These are phyloP conservation scores for Girardinus metallicus DNA, from an alignment of 2,797 vertebrate species.

Conservation along the genomic window DNA sequence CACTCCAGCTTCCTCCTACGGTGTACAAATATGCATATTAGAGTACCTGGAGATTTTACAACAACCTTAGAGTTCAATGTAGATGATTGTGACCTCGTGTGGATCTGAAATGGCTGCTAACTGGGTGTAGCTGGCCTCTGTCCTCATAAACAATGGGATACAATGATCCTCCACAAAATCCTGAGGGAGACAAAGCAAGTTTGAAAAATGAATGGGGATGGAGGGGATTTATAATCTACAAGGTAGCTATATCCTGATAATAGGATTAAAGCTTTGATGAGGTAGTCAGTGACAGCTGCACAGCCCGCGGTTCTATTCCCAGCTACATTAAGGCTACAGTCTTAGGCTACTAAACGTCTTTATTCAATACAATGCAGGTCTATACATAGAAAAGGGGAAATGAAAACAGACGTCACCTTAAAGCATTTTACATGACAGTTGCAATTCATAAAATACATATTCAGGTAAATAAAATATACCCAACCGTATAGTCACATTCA, in stretches of 20 bases:
- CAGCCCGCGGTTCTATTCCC: neutral
- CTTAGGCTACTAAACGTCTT: neutral
- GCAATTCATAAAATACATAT: neutral
- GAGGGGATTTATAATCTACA: neutral
- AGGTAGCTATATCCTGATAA: neutral
- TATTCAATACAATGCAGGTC: neutral
- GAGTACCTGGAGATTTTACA: neutral
- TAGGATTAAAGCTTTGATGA: slow-evolving; percentile 2
- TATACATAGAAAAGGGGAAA: neutral
- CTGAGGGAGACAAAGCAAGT: neutral
- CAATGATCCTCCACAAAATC: neutral
- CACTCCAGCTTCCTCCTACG: neutral
- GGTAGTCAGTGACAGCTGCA: neutral
- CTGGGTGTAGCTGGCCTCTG: neutral
- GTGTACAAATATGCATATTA: neutral
- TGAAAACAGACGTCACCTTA: neutral
- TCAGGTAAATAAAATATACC: neutral
- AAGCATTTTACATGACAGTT: neutral
- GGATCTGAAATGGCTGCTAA: neutral
- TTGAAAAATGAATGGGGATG: neutral
- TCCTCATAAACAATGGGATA: neutral
- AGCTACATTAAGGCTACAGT: neutral
- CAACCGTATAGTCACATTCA: neutral
- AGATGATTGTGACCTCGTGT: neutral
- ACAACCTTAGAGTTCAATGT: neutral